Evolutionary conservation across 2,113 vertebrate species (phyloP), one percentile per base, ranked within the genome.

Genomic region (Psophia crepitans): DNA sequence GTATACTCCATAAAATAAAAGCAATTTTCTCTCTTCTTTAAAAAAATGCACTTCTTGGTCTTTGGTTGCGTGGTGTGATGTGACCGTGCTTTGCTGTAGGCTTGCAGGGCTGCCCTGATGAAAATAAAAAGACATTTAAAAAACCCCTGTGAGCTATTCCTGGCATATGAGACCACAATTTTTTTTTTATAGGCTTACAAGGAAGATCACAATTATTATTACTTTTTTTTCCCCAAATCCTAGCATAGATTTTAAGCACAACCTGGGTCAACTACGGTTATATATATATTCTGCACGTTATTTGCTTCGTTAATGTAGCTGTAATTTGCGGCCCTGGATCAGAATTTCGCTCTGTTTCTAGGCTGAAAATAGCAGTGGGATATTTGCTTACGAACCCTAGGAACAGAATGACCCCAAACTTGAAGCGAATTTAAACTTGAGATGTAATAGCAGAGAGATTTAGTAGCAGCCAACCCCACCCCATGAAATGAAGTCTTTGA

Each of bases 301-400:
- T 68, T 90, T 89, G 56, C 68, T 93, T 92, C 80, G 58, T 32
- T 86, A 74, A 88, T 83, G 33, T 17, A 37, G 48, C 32, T 68
- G 28, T 54, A 69, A 77, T 88, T 70, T 90, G 24, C 35, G 69
- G 46, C 43, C 68, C 41, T 0, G 0, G 20, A 51, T 84, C n/a
- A 35, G 49, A 56, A 37, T 26, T 94, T 41, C 80, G 9, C 66
- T 61, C 33, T 37, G 15, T 69, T 85, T 1, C 0, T 54, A 83
- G 61, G 33, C 30, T 85, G 82, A 41, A 85, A 94, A 70, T 24
- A 73, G 58, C 58, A 85, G 20, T 33, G 75, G 57, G 35, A 4
- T 71, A 41, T 93, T 94, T 88, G 63, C 63, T 82, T 87, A 43
- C 28, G 41, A 33, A 23, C 19, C 21, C 12, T 43, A 3, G 43